Evolutionary conservation across 1,140 invertebrate genomes (phyloP), one percentile per base, ranked within the genome.

Genomic region (Dinoponera quadriceps): DNA sequence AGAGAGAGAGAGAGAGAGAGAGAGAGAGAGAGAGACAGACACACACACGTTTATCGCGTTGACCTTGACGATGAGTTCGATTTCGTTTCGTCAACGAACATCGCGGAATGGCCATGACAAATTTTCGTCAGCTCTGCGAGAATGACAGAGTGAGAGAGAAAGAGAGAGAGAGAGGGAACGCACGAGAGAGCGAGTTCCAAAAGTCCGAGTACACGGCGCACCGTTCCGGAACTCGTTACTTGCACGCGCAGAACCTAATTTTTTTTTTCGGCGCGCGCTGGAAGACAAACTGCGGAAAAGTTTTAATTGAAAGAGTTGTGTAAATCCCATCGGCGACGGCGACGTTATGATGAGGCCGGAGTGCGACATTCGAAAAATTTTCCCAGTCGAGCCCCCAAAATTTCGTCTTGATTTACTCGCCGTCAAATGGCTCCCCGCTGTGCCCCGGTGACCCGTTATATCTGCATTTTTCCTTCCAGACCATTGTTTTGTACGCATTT

Each of bases 271-370:
- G 62, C 57, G 75, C 27, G 55, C 51, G 66, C 59, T 62, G 49
- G 44, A 84, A 87, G 86, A 88, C 82, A 84, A 87, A 88, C 73
- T 78, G 78, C 55, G 68, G 68, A 82, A 85, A 88, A 88, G 78
- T 88, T 88, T 88, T 88, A 88, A 88, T 88, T 88, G 87, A 85
- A 88, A 88, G 87, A 88, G 87, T 88, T 88, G 78, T 75, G 73
- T 81, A 81, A 83, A 88, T 88, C 84, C 84, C 62, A 44, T 25
- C 57, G 51, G 44, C 38, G 73, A 63, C 72, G 80, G 49, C 83
- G 62, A 65, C 60, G 82, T 69, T 49, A 71, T 20, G 75, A 66
- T 55, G 62, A 77, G 62, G 74, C 63, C 9, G 49, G 68, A 78
- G 75, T 78, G 75, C 75, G 51, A 49, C 14, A 51, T 78, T 78